Percentiles rank a stretch among this genome's conserved stretches.
phyloP scores from a whole-genome alignment of 2,113 vertebrate species.

The Macrotis lagotis region DNA sequence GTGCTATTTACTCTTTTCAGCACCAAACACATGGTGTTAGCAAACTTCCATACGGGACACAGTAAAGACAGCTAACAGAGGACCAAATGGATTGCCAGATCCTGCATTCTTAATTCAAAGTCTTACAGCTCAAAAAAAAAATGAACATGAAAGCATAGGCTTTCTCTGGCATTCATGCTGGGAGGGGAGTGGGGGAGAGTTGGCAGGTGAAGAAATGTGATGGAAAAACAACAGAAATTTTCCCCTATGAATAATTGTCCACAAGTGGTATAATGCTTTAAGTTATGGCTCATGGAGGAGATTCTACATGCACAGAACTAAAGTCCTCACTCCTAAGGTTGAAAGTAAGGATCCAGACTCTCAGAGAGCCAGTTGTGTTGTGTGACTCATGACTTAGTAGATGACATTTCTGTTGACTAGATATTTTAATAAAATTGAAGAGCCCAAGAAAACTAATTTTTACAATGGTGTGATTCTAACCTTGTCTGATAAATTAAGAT shows the following conservation, averaged over 20 bases:
- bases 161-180: constrained; percentile 61
- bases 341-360: neutral
- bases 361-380: neutral
- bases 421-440: neutral
- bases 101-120: constrained; percentile 53
- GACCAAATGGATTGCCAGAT: constrained; percentile 39
- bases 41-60: constrained; percentile 50
- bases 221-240: constrained; percentile 71
- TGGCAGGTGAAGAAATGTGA: constrained; percentile 67
- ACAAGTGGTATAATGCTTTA: constrained; percentile 37
- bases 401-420: neutral
- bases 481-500: neutral
- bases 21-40: constrained; percentile 27
- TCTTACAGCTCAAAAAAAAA: constrained; percentile 47
- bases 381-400: neutral
- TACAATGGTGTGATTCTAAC: neutral
- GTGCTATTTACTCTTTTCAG: constrained; percentile 45
- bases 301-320: neutral
- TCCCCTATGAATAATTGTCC: constrained; percentile 74
- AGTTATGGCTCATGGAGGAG: constrained; percentile 29
- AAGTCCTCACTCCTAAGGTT: neutral
- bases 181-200: constrained; percentile 58
- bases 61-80: constrained; percentile 41
- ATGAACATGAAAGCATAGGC: constrained; percentile 52
- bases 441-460: neutral